A percentile compares a stretch with the other conserved stretches of the same genome.
These are phyloP conservation scores for Chiridota heheva DNA, from an alignment of 35 echinoderm and acorn worm species.

Conservation along the genomic window DNA sequence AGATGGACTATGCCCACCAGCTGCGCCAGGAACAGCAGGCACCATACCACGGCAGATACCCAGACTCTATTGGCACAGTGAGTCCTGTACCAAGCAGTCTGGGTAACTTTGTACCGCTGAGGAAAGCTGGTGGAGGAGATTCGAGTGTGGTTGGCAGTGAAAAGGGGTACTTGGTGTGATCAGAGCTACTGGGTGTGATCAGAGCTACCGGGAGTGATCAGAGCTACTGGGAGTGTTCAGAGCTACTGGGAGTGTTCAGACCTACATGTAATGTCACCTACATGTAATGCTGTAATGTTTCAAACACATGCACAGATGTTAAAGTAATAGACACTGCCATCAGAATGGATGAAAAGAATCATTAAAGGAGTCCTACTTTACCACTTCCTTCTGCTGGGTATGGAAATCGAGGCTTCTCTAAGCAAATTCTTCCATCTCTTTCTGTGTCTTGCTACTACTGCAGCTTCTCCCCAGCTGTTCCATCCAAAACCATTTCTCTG, in stretches of 20 bases:
- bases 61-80: constrained; percentile 36
- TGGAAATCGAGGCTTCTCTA: too few relatives aligned
- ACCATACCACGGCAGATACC: constrained; percentile 4
- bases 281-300: too few relatives aligned
- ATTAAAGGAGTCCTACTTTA: too few relatives aligned
- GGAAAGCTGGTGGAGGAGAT: constrained; percentile 20
- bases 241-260: neutral
- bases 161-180: constrained; percentile 78
- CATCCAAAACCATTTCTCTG: too few relatives aligned
- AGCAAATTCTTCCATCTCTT: too few relatives aligned
- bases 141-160: constrained; percentile 61
- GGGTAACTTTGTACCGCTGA: constrained; percentile 77
- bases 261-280: too few relatives aligned
- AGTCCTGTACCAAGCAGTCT: constrained; percentile 68
- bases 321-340: too few relatives aligned
- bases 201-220: neutral
- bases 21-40: constrained; percentile 65
- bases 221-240: neutral
- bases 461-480: too few relatives aligned
- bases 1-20: constrained; percentile 65
- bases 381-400: too few relatives aligned
- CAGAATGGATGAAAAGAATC: too few relatives aligned
- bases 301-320: too few relatives aligned
- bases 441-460: too few relatives aligned
- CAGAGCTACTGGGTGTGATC: neutral